Conservation (phyloP, 2,113 vertebrate species). For the Crocuta crocuta region DNA sequence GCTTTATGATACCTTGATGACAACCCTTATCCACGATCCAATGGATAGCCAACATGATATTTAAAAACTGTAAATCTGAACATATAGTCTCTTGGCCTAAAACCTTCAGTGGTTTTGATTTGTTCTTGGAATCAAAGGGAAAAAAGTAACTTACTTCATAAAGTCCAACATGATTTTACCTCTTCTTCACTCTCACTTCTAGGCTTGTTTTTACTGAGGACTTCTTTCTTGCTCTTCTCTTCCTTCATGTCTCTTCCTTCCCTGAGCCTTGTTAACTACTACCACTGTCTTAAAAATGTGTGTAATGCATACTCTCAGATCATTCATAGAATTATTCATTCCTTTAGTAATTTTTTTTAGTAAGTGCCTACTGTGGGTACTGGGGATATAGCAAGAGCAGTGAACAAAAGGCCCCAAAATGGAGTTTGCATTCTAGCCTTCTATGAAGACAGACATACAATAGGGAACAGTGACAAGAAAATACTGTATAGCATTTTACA, state of each 20-base stretch:
- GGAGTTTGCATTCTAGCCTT: background rate
- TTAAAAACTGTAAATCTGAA: slow-evolving; percentile 64
- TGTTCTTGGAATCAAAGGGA: slow-evolving; percentile 11
- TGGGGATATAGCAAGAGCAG: background rate
- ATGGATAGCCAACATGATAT: background rate
- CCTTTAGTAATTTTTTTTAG: background rate
- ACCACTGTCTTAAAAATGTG: background rate
- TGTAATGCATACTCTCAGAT: background rate
- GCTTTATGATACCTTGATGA: slow-evolving; percentile 40
- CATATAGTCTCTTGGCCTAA: background rate
- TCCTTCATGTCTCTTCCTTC: background rate
- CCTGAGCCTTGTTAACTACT: background rate
- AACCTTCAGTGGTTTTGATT: slow-evolving; percentile 39
- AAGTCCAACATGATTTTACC: background rate
- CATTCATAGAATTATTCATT: background rate
- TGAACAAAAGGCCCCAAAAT: background rate
- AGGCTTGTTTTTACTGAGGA: background rate
- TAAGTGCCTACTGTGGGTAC: background rate
- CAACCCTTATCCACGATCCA: background rate
- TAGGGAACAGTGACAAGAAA: background rate
- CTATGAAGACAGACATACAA: background rate
- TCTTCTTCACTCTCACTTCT: background rate
- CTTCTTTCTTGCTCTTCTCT: background rate
- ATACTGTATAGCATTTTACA: background rate
- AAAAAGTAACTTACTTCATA: background rate